Conservation (phyloP, 2,888 invertebrate species). For the Arge pagana region DNA sequence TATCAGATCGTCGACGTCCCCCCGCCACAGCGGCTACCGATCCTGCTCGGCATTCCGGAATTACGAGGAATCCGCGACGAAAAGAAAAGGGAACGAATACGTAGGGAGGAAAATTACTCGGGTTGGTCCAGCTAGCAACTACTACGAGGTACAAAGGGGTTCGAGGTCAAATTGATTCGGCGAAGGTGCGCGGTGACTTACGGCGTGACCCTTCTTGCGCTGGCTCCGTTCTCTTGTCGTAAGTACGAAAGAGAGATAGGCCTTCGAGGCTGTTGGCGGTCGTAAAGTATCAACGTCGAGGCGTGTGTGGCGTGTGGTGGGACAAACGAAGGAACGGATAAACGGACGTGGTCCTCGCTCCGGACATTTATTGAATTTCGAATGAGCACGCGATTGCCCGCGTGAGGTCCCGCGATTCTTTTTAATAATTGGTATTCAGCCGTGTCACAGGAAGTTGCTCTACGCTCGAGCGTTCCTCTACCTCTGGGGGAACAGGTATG, state of each 20-base stretch:
- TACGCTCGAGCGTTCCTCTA: conserved; percentile 5
- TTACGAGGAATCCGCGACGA: neutral
- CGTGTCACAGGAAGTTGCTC: conserved; percentile 12
- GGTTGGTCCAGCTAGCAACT: too few species aligned
- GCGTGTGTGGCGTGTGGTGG: neutral
- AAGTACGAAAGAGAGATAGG: conserved; percentile 5
- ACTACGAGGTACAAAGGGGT: conserved; percentile 3
- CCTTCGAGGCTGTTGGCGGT: conserved; percentile 2
- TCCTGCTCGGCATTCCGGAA: neutral
- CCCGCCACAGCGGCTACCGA: neutral
- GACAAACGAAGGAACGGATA: neutral
- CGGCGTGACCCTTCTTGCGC: neutral
- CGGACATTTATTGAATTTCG: conserved; percentile 19
- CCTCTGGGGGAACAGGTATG: neutral
- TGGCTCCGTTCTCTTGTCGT: neutral
- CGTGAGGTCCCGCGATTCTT: conserved; percentile 15
- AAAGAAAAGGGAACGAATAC: neutral
- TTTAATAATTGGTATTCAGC: conserved; percentile 18
- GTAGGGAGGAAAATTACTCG: neutral
- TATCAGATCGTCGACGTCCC: conserved; percentile 6
- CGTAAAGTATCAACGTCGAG: conserved; percentile 7
- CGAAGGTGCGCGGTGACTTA: conserved; percentile 15
- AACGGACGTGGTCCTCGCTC: conserved; percentile 7
- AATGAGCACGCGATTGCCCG: conserved; percentile 20
- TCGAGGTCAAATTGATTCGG: conserved; percentile 14